phyloP scores from a whole-genome alignment of 2,888 invertebrate species.

The Deroplatys truncata region DNA sequence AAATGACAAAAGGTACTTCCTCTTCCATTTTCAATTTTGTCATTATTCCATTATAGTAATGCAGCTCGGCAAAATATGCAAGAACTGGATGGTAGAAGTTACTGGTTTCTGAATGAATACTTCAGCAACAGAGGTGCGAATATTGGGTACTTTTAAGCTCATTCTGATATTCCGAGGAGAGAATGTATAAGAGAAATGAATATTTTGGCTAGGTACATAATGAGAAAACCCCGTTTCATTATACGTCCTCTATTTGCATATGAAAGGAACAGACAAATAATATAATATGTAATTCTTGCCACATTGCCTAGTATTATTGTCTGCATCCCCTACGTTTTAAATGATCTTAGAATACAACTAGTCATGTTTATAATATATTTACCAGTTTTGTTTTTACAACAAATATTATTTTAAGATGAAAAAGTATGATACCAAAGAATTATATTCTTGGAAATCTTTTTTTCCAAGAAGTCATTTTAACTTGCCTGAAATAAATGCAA shows the following conservation, averaged over 20 bases:
- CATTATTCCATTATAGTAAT: background rate
- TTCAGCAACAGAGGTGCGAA: background rate
- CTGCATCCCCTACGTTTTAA: background rate
- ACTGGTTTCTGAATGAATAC: background rate
- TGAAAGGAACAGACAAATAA: background rate
- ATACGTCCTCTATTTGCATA: background rate
- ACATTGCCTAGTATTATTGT: background rate
- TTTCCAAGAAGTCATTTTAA: background rate
- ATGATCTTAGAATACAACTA: background rate
- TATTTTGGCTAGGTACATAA: background rate
- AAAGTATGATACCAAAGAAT: background rate
- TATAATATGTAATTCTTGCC: background rate
- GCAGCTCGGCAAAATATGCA: too few relatives aligned
- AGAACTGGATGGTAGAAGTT: too few relatives aligned
- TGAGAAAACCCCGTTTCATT: background rate
- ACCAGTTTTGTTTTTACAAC: background rate
- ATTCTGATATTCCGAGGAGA: background rate
- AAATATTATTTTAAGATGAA: background rate
- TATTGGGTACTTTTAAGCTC: background rate
- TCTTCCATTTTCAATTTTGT: background rate
- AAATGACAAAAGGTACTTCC: background rate
- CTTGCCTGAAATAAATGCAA: background rate
- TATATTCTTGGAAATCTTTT: background rate
- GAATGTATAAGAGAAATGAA: background rate
- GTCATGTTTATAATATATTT: background rate